phyloP scores from a whole-genome alignment of 2,888 invertebrate species.

The Polietes domitor region DNA sequence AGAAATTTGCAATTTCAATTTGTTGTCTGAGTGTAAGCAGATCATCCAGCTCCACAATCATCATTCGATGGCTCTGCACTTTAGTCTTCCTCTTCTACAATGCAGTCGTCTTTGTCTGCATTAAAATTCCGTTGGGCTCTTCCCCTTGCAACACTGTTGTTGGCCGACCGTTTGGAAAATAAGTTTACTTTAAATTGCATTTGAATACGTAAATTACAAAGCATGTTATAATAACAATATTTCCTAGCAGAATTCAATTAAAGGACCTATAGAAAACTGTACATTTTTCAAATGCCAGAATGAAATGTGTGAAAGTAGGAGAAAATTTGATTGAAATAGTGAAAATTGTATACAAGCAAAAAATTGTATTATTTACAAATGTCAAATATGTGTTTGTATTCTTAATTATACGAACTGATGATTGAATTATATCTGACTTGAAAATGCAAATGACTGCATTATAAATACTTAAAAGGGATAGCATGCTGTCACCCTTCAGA shows the following conservation, averaged over 20 bases:
- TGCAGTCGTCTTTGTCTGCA: neutral
- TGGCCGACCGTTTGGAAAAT: neutral
- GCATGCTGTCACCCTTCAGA: no score
- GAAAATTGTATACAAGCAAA: no score
- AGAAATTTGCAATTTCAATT: constrained; percentile 48
- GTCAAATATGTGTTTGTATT: neutral
- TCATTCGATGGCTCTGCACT: constrained; percentile 1
- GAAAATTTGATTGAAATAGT: neutral
- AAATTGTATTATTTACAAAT: neutral
- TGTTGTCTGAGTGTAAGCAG: constrained; percentile 35
- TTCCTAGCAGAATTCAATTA: neutral
- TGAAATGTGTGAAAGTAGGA: neutral
- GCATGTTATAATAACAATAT: constrained; percentile 22
- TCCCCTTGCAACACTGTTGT: neutral
- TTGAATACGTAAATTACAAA: constrained; percentile 38
- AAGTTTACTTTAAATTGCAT: neutral
- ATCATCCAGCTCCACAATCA: constrained; percentile 25
- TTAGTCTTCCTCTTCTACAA: no score
- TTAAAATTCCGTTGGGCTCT: neutral
- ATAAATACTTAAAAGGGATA: no score
- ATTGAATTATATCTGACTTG: no score
- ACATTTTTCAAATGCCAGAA: neutral
- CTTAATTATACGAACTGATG: no score
- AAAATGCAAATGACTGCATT: no score
- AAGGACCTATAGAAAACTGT: constrained; percentile 13